These are phyloP conservation scores for Anoplopoma fimbria DNA, from an alignment of 2,113 vertebrate genomes.

Conservation along the genomic window DNA sequence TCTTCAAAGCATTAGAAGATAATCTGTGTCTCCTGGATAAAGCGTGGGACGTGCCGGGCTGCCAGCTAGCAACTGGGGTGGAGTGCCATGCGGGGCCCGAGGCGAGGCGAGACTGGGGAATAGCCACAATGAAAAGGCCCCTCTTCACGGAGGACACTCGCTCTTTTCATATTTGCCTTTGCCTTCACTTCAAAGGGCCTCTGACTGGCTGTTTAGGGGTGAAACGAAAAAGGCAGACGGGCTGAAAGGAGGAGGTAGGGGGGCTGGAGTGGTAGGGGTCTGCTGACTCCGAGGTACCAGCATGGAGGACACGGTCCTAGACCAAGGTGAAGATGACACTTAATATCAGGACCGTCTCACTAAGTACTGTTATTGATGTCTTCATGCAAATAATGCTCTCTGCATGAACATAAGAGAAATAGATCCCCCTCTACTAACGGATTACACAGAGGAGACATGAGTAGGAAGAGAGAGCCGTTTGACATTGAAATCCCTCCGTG, in stretches of 20 bases:
- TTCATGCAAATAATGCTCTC: neutral
- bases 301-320: slow-evolving; percentile 3
- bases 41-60: slow-evolving; percentile 30
- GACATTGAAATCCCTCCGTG: slow-evolving; percentile 42
- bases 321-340: neutral
- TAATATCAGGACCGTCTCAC: neutral
- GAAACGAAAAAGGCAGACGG: slow-evolving; percentile 19
- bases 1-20: slow-evolving; percentile 66
- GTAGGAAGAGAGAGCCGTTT: slow-evolving; percentile 18
- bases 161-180: slow-evolving; percentile 74
- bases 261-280: slow-evolving; percentile 5
- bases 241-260: neutral
- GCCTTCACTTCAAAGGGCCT: slow-evolving; percentile 72
- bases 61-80: slow-evolving; percentile 37
- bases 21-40: slow-evolving; percentile 63
- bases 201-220: slow-evolving; percentile 52
- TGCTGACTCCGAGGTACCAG: slow-evolving; percentile 12
- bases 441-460: slow-evolving; percentile 19
- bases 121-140: slow-evolving; percentile 60
- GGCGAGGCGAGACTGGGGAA: slow-evolving; percentile 65
- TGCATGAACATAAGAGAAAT: slow-evolving; percentile 29
- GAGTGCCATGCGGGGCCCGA: slow-evolving; percentile 50
- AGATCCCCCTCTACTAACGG: neutral
- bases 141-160: slow-evolving; percentile 55
- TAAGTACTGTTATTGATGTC: neutral